phyloP scores from a whole-genome alignment of 2,888 invertebrate species.

The Tridacna gigas region DNA sequence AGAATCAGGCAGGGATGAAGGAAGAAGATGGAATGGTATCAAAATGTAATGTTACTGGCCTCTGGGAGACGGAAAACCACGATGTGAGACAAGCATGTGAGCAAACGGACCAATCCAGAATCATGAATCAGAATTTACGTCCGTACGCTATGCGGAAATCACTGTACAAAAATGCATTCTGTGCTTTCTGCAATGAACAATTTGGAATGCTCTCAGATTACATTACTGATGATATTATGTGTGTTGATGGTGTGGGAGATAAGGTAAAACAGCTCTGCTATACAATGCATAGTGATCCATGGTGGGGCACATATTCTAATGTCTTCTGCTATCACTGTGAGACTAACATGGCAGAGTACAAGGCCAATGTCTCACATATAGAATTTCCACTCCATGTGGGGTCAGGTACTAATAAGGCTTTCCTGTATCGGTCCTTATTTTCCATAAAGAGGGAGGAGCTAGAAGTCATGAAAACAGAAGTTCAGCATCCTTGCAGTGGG shows the following conservation, averaged over 20 bases:
- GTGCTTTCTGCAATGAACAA: slow-evolving; percentile 6
- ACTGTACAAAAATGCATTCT: slow-evolving; percentile 3
- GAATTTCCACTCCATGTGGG: not conserved
- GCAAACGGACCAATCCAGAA: not conserved
- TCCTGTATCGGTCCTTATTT: slow-evolving; percentile 1
- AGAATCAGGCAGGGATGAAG: not conserved
- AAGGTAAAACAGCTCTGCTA: not conserved
- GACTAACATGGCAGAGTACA: not conserved
- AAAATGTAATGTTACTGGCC: slow-evolving; percentile 12
- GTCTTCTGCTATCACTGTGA: not conserved
- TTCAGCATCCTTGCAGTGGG: not conserved
- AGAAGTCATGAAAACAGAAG: not conserved
- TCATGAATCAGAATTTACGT: slow-evolving; percentile 4
- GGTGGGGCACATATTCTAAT: not conserved
- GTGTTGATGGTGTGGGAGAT: not conserved
- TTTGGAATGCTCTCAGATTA: not conserved
- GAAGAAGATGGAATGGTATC: not conserved
- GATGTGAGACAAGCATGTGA: slow-evolving; percentile 10
- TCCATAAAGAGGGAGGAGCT: not conserved
- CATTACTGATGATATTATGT: not conserved
- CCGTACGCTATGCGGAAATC: not conserved
- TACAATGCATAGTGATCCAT: not conserved
- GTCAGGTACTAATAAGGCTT: not conserved
- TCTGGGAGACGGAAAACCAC: not conserved
- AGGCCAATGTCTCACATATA: too few relatives aligned